These are phyloP conservation scores for Rhinoptilus africanus DNA, from an alignment of 2,113 vertebrate genomes.

Conservation along the genomic window DNA sequence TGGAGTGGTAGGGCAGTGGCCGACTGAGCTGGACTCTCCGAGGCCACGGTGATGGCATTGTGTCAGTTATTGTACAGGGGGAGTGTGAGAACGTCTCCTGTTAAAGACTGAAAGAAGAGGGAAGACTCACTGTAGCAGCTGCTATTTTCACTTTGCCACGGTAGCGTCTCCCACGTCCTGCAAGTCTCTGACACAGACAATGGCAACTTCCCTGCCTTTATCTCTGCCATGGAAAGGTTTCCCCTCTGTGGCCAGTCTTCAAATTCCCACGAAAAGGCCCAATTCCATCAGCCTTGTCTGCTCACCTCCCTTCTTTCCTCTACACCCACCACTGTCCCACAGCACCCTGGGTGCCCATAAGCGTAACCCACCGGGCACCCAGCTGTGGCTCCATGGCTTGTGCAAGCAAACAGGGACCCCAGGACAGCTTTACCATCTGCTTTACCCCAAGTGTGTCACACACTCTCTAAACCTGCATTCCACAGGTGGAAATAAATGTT, in stretches of 20 bases:
- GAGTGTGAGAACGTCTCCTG: neutral
- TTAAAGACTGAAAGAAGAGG: neutral
- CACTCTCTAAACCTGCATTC: neutral
- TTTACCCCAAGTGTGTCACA: accelerated
- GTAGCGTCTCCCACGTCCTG: neutral
- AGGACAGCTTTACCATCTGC: neutral
- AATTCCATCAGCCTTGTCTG: neutral
- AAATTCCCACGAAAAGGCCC: neutral
- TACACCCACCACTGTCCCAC: neutral
- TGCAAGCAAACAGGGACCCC: neutral
- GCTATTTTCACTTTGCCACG: neutral
- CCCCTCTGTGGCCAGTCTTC: neutral
- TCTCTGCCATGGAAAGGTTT: neutral
- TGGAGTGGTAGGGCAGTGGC: no score
- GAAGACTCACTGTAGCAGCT: neutral
- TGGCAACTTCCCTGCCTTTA: neutral
- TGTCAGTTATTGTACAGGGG: neutral
- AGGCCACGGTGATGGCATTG: neutral
- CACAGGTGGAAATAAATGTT: neutral
- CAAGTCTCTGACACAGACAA: neutral
- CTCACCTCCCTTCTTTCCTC: neutral
- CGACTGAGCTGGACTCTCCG: neutral
- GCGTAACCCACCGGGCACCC: neutral
- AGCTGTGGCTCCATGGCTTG: accelerated
- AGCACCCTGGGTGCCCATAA: neutral